These are phyloP conservation scores for Lithobates sylvaticus DNA, from an alignment of 2,797 vertebrate species.

Conservation along the genomic window DNA sequence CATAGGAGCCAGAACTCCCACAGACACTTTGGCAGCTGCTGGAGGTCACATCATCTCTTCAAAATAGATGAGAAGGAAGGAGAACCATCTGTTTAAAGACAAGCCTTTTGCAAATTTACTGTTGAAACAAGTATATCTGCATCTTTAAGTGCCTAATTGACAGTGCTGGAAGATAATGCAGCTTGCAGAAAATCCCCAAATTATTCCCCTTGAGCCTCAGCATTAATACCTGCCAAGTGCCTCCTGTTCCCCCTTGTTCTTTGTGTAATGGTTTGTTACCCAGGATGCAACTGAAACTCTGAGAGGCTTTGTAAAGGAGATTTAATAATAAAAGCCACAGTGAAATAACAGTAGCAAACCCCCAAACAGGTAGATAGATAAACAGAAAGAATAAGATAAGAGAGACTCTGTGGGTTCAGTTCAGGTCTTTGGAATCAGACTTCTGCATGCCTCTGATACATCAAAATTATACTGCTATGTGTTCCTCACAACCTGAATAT, in stretches of 20 bases:
- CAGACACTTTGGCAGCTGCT: conserved; percentile 56
- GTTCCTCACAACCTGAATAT: too few relatives aligned
- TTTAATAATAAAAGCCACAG: not conserved
- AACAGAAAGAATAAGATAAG: not conserved
- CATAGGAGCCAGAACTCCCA: conserved; percentile 24
- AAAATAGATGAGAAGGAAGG: conserved; percentile 31
- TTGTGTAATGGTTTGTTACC: conserved; percentile 11
- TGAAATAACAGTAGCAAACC: too few relatives aligned
- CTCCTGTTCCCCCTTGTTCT: conserved; percentile 49
- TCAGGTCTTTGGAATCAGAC: too few relatives aligned
- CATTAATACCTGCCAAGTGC: conserved; percentile 63
- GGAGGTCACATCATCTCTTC: conserved; percentile 47
- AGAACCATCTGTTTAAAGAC: conserved; percentile 63
- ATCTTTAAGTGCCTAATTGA: conserved; percentile 61
- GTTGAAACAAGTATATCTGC: conserved; percentile 62
- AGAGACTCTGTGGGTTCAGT: too few relatives aligned
- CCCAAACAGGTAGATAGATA: not conserved
- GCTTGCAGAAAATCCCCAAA: conserved; percentile 33
- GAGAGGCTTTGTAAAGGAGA: not conserved
- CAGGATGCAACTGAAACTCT: not conserved
- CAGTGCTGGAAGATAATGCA: conserved; percentile 53
- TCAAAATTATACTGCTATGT: too few relatives aligned
- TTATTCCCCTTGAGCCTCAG: conserved; percentile 56
- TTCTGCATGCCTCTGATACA: too few relatives aligned
- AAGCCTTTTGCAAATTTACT: conserved; percentile 53